Base-by-base conservation (phyloP, 1,140 invertebrate genomes). In the Polypedilum vanderplanki region DNA sequence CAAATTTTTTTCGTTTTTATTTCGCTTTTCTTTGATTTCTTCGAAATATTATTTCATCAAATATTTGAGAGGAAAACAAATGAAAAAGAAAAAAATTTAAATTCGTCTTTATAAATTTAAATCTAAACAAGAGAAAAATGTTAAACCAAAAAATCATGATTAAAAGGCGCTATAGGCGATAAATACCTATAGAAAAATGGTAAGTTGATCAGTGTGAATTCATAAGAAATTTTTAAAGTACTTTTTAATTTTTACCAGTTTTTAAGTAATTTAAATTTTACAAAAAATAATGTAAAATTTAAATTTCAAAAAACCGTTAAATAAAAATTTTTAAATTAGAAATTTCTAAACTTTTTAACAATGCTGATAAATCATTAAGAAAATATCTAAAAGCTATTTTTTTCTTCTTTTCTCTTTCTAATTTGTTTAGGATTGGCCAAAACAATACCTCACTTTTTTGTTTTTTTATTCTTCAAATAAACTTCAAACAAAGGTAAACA, bases 391-490 rank as follows among this genome's bases (percentile, higher is more conserved):
- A 33, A 33, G 24, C 5, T 33, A 33, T 33, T 33, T 33, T 33
- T 33, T 33, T 33, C 24, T 33, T 33, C 1, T 12, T 57, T n/a
- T 12, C n/a, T 57, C 15, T 15, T 57, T 57, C 15, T 57, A 12
- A n/a, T 57, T 57, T n/a, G 3, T n/a, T 18, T 18, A 70, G 65
- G 65, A 70, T 70, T 22, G 65, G 65, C 65, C 65, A 70, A 70
- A 57, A 70, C 10, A 18, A 70, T 70, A 70, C 65, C 65, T 70
- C 65, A 70, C 65, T 18, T 70, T 33, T 70, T 18, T n/a, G 46
- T 33, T 33, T 33, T 33, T 70, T 18, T 22, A 70, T 70, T 22
- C 17, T 22, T 70, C 65, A 70, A 67, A 18, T 8, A 20, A 67
- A 67, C 10, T 57, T 57, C 10, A 70, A 70, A 70, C 65, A 70